These are phyloP conservation scores for Lindbergichthys nudifrons DNA, from an alignment of 2,797 vertebrate genomes.

Conservation along the genomic window DNA sequence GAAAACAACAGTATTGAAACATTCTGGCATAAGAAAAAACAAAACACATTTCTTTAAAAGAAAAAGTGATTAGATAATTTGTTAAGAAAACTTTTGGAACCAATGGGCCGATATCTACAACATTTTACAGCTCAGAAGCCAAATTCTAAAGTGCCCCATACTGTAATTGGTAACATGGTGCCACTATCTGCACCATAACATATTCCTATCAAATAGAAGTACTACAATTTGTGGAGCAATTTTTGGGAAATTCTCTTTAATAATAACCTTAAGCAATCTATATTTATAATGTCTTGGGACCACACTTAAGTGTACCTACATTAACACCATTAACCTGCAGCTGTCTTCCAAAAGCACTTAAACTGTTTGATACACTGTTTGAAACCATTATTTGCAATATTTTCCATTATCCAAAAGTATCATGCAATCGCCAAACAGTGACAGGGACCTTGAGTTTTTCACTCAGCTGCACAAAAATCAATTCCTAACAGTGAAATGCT, in stretches of 20 bases:
- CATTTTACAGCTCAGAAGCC: background rate
- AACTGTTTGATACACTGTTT: too few species aligned
- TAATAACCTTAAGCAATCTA: background rate
- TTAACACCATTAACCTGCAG: background rate
- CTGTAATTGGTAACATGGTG: background rate
- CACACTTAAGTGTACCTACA: background rate
- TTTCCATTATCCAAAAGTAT: background rate
- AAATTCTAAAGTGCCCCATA: background rate
- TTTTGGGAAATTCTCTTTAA: background rate
- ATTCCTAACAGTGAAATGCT: conserved; percentile 26
- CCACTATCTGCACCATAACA: background rate
- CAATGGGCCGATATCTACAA: background rate
- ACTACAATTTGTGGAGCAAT: background rate
- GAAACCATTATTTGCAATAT: background rate
- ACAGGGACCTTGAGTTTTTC: conserved; percentile 18
- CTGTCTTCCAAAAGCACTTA: background rate
- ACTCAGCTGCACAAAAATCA: conserved; percentile 29
- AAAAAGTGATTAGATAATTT: background rate
- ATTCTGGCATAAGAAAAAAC: background rate
- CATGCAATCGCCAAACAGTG: background rate
- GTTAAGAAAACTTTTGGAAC: background rate
- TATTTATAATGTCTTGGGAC: background rate
- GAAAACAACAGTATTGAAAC: background rate
- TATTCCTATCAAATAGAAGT: background rate
- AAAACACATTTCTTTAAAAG: background rate